These are phyloP conservation scores for Acridotheres tristis DNA, from an alignment of 2,797 vertebrate species.

Conservation along the genomic window DNA sequence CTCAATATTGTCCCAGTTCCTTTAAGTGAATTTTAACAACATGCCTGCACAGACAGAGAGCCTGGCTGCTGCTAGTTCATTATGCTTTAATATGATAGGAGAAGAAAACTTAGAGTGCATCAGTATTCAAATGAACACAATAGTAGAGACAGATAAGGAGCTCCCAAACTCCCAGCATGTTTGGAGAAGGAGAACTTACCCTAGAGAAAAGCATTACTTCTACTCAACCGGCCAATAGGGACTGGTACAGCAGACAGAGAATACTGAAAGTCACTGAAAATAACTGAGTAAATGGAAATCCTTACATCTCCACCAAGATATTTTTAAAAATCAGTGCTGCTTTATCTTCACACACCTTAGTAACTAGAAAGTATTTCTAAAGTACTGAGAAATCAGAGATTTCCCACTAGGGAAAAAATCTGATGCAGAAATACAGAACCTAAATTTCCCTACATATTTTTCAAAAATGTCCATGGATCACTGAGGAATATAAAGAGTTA, in stretches of 20 bases:
- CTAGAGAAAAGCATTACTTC: background rate
- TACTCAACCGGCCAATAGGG: background rate
- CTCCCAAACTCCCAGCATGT: background rate
- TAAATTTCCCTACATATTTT: background rate
- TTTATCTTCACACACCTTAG: background rate
- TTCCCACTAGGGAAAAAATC: background rate
- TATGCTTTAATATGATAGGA: background rate
- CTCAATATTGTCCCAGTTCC: background rate
- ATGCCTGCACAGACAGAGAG: background rate
- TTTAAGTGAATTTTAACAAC: background rate
- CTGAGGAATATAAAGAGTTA: background rate
- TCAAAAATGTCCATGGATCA: background rate
- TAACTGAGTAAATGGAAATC: background rate
- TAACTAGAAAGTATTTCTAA: background rate
- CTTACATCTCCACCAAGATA: accelerated
- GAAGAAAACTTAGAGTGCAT: background rate
- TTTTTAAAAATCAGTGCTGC: background rate
- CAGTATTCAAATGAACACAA: background rate
- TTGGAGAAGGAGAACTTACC: background rate
- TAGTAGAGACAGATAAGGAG: background rate
- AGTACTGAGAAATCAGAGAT: background rate
- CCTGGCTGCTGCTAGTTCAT: background rate
- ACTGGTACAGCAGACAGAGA: background rate
- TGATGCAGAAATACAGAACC: background rate
- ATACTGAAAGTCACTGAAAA: background rate